A percentile compares a stretch with the other conserved stretches of the same genome.
phyloP scores from a whole-genome alignment of 2,888 invertebrate genomes.

The Brenthis hecate region DNA sequence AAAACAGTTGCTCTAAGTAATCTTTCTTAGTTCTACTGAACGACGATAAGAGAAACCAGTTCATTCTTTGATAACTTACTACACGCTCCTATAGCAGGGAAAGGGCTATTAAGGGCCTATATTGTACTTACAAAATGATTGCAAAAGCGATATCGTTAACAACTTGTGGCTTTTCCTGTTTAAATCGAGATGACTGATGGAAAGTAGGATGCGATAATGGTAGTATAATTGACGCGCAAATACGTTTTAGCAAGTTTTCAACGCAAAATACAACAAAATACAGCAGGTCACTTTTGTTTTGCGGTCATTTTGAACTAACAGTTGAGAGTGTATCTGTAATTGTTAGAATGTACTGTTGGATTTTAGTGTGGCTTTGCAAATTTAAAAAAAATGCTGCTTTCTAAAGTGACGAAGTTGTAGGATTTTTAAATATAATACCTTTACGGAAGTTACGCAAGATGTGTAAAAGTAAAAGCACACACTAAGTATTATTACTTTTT shows the following conservation, averaged over 20 bases:
- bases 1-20: constrained; percentile 8
- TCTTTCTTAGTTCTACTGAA: constrained; percentile 16
- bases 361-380: constrained; percentile 1
- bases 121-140: constrained; percentile 39
- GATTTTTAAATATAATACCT: neutral
- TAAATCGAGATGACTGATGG: constrained; percentile 43
- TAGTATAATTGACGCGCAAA: constrained; percentile 61
- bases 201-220: constrained; percentile 63
- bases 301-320: constrained; percentile 26
- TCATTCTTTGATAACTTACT: constrained; percentile 33
- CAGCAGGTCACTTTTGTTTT: constrained; percentile 42
- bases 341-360: constrained; percentile 9
- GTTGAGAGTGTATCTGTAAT: neutral
- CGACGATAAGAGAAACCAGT: constrained; percentile 33
- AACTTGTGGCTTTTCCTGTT: constrained; percentile 34
- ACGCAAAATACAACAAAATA: constrained; percentile 40
- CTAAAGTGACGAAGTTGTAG: neutral
- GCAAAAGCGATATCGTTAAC: constrained; percentile 35
- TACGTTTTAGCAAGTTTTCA: constrained; percentile 62
- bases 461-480: constrained; percentile 11
- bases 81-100: constrained; percentile 30
- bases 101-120: constrained; percentile 33
- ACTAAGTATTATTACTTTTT: neutral
- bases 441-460: neutral
- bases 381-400: constrained; percentile 8